Conservation (phyloP, 2,113 vertebrate genomes). For the Lophura nycthemera region DNA sequence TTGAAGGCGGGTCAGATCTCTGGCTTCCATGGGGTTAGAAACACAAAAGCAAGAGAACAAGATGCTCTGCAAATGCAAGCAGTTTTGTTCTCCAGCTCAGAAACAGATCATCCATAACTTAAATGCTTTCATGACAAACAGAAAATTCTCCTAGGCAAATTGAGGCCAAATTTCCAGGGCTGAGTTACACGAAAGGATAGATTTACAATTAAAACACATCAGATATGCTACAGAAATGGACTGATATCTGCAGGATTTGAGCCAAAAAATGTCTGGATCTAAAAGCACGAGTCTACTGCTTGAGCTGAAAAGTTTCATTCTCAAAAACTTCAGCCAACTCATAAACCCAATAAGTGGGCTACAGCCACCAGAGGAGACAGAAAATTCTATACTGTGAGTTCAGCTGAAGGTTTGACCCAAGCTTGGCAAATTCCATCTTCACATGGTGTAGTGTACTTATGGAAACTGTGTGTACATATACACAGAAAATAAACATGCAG, state of each 20-base stretch:
- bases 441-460: background rate
- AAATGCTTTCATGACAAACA: background rate
- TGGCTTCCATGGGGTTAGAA: background rate
- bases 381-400: constrained; percentile 15
- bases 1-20: background rate
- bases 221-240: constrained; percentile 44
- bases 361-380: constrained; percentile 55
- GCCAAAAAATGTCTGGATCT: constrained; percentile 62
- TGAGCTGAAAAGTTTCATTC: constrained; percentile 56
- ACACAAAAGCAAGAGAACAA: background rate
- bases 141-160: background rate
- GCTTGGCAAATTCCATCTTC: constrained; percentile 52
- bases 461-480: background rate
- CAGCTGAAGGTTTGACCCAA: constrained; percentile 53
- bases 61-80: background rate
- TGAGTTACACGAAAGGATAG: background rate
- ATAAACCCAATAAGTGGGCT: constrained; percentile 38
- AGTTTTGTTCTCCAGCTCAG: background rate
- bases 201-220: constrained; percentile 62
- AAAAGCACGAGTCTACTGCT: constrained; percentile 46
- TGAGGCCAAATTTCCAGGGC: background rate
- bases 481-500: constrained; percentile 11
- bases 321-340: constrained; percentile 57
- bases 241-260: constrained; percentile 6
- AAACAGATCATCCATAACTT: background rate